These are phyloP conservation scores for Cebus imitator DNA, from an alignment of 2,113 vertebrate species.

Conservation along the genomic window DNA sequence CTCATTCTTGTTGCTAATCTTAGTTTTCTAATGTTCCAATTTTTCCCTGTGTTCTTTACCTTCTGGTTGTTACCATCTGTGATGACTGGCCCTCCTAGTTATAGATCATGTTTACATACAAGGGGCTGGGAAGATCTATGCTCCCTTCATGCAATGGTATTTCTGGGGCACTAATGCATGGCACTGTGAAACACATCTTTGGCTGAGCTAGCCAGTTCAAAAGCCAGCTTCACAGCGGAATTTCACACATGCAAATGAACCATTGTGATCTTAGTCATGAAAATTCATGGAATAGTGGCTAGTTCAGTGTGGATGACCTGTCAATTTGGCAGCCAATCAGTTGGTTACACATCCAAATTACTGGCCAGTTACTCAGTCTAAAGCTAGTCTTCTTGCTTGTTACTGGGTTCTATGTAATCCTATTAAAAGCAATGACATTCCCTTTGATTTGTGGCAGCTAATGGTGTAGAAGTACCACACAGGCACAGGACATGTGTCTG, in stretches of 20 bases:
- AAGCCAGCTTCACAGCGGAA: conserved; percentile 79
- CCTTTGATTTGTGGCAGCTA: conserved; percentile 69
- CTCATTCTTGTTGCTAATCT: background rate
- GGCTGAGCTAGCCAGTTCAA: conserved; percentile 73
- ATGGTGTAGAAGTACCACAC: conserved; percentile 52
- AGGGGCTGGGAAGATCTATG: background rate
- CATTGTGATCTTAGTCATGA: conserved; percentile 78
- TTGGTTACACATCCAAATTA: conserved; percentile 81
- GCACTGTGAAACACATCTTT: conserved; percentile 55
- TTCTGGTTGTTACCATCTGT: background rate
- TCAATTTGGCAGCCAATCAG: conserved; percentile 79
- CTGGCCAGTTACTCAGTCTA: conserved; percentile 73
- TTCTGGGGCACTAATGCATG: conserved; percentile 37
- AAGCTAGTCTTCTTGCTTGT: conserved; percentile 73
- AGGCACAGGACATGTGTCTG: conserved; percentile 55
- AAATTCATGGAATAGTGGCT: conserved; percentile 79
- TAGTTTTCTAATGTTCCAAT: background rate
- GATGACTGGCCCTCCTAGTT: background rate
- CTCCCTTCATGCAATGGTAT: conserved; percentile 50
- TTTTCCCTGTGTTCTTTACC: background rate
- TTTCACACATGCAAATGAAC: conserved; percentile 81
- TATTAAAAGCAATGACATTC: conserved; percentile 69
- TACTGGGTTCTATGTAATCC: conserved; percentile 74
- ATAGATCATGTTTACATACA: background rate
- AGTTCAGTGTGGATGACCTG: conserved; percentile 79